Percentiles rank a stretch among this genome's conserved stretches.
These are phyloP conservation scores for Halisarca cf. caerulea DNA, from an alignment of 37 sponge, comb jelly and placozoan genomes.

Conservation along the genomic window DNA sequence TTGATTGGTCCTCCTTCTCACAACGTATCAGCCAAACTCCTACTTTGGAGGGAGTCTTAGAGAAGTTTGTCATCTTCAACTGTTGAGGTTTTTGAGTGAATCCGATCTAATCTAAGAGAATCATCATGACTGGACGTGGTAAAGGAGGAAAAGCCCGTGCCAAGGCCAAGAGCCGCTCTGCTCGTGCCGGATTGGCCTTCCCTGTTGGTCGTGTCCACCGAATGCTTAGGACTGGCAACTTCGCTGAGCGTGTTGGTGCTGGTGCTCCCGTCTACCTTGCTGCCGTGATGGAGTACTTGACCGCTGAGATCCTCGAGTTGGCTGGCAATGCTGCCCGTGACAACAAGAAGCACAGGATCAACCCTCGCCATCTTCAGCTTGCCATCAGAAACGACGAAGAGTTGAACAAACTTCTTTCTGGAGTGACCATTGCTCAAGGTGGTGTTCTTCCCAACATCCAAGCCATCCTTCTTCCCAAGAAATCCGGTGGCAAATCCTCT, in stretches of 20 bases:
- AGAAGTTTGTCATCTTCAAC: no score
- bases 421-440: slow-evolving; percentile 98
- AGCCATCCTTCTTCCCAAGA: slow-evolving; percentile 98
- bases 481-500: slow-evolving; percentile 43
- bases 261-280: slow-evolving; percentile 99
- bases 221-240: slow-evolving; percentile 68
- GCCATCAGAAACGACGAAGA: slow-evolving; percentile 99
- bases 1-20: not conserved
- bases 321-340: slow-evolving; percentile 99
- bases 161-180: slow-evolving; percentile 70
- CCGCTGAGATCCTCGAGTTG: slow-evolving; percentile 99
- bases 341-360: slow-evolving; percentile 99
- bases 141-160: slow-evolving; percentile 68
- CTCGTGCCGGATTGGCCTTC: slow-evolving; percentile 82
- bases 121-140: slow-evolving; percentile 70
- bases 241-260: slow-evolving; percentile 91
- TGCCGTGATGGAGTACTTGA: slow-evolving; percentile 98
- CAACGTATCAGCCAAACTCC: not conserved
- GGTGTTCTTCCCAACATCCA: slow-evolving; percentile 99
- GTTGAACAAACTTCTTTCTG: slow-evolving; percentile 96
- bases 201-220: slow-evolving; percentile 83
- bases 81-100: no score
- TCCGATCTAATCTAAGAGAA: no score
- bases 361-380: slow-evolving; percentile 97
- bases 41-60: not conserved